These are phyloP conservation scores for Holothuria glaberrima DNA, from an alignment of 35 echinoderm and acorn worm species.

Conservation along the genomic window DNA sequence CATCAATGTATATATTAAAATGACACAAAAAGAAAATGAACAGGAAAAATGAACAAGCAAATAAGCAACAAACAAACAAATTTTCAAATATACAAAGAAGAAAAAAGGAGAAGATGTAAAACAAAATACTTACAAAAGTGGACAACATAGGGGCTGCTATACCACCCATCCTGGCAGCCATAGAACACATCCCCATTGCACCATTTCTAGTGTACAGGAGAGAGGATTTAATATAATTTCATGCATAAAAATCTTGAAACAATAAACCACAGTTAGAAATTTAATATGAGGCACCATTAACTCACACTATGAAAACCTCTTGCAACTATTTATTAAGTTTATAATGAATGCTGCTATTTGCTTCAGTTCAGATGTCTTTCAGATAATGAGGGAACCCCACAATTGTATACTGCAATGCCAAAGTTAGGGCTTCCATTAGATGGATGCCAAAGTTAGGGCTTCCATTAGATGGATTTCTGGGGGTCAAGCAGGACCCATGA, in stretches of 20 bases:
- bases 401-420: too few relatives aligned
- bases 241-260: neutral
- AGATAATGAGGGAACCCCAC: too few relatives aligned
- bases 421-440: too few relatives aligned
- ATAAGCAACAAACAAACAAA: neutral
- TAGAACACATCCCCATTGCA: slow-evolving; percentile 90
- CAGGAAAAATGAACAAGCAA: neutral
- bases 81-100: neutral
- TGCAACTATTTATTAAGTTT: too few relatives aligned
- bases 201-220: slow-evolving; percentile 60
- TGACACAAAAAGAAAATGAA: neutral
- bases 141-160: slow-evolving; percentile 78
- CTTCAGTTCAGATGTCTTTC: too few relatives aligned
- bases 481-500: too few relatives aligned
- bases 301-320: too few relatives aligned
- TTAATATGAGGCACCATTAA: neutral
- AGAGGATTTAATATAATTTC: neutral
- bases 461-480: too few relatives aligned
- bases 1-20: too few relatives aligned
- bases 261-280: neutral
- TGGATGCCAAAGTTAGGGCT: too few relatives aligned
- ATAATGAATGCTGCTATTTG: too few relatives aligned
- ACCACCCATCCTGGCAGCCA: slow-evolving; percentile 84
- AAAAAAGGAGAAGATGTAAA: too few relatives aligned
- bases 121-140: slow-evolving; percentile 78